phyloP scores from a whole-genome alignment of 2,888 invertebrate genomes.

The Thecocarcelia acutangulata region DNA sequence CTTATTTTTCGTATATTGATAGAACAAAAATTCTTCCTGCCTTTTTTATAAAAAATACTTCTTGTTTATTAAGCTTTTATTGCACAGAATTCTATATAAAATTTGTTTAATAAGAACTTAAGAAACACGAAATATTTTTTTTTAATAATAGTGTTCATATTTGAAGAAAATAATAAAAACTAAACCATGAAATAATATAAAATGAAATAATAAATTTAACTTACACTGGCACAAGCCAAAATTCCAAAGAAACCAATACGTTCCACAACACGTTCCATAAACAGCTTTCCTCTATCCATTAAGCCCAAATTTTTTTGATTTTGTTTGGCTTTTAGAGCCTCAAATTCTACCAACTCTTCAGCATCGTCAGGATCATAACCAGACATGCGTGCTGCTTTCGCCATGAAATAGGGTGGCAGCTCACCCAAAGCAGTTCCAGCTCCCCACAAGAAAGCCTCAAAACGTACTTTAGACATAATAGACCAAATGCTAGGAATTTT shows the following conservation, averaged over 20 bases:
- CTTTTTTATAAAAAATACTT: no score
- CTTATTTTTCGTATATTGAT: no score
- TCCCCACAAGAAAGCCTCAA: constrained; percentile 99
- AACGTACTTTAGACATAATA: constrained; percentile 96
- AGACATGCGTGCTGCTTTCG: constrained; percentile 92
- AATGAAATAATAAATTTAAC: constrained; percentile 74
- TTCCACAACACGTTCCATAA: constrained; percentile 94
- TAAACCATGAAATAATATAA: background rate
- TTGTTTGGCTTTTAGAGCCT: constrained; percentile 86
- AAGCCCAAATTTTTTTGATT: constrained; percentile 84
- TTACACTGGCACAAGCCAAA: constrained; percentile 95
- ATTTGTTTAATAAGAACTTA: no score
- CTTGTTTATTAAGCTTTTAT: no score
- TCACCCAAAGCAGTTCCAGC: constrained; percentile 99
- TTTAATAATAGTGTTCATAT: no score
- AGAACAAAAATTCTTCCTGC: no score
- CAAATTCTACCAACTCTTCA: constrained; percentile 89
- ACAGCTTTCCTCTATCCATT: constrained; percentile 90
- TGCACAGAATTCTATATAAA: no score
- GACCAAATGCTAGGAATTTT: constrained; percentile 91
- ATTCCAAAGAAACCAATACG: constrained; percentile 98
- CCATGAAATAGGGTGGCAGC: constrained; percentile 99
- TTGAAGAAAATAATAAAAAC: no score
- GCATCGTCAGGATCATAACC: constrained; percentile 85
- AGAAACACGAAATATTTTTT: no score